Evolutionary conservation across 2,113 vertebrate genomes (phyloP), one percentile per base, ranked within the genome.

Genomic region (Peucedramus taeniatus): DNA sequence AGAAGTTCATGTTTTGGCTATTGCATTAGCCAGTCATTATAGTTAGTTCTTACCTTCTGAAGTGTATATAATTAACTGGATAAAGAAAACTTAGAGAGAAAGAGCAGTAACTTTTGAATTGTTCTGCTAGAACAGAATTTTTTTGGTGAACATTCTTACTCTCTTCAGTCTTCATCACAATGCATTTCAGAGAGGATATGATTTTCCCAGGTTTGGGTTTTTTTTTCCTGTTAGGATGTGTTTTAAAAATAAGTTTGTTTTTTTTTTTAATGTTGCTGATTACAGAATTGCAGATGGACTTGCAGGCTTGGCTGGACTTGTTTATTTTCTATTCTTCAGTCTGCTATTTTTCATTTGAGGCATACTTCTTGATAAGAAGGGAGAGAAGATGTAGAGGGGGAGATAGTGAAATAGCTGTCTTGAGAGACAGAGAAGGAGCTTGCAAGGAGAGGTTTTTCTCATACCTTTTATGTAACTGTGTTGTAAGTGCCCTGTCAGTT

Each of bases 171-270:
- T 68, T 83, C 33, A 47, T 69, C 15, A 70, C 6, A 87, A 8
- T 49, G 20, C 9, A 16, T 78, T 81, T 71, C 35, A 75, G 33
- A 56, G 15, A 37, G 10, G 35, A 18, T 68, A 17, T 15, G 8
- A 6, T 51, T 92, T 72, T 60, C 35, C 18, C 3, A 7, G 10
- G 3, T 51, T n/a, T 12, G 3, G 0, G 1, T 12, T 33, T 31
- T 10, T 44, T 51, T 35, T 9, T 5, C 5, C 8, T 10, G 1
- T 49, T 64, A 57, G 22, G 6, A 9, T 84, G 15, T 51, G 5
- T 17, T 89, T 70, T 66, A 17, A 78, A 87, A 84, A 65, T 1
- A 20, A 15, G 6, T 15, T 5, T 9, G 2, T 26, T 10, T 35
- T 26, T 59, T 59, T 24, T 35, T 5, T 3, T 20, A 57, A 33